Evolutionary conservation across 2,888 invertebrate species (phyloP), one percentile per base, ranked within the genome.

Genomic region (Drosophila tanythrix): DNA sequence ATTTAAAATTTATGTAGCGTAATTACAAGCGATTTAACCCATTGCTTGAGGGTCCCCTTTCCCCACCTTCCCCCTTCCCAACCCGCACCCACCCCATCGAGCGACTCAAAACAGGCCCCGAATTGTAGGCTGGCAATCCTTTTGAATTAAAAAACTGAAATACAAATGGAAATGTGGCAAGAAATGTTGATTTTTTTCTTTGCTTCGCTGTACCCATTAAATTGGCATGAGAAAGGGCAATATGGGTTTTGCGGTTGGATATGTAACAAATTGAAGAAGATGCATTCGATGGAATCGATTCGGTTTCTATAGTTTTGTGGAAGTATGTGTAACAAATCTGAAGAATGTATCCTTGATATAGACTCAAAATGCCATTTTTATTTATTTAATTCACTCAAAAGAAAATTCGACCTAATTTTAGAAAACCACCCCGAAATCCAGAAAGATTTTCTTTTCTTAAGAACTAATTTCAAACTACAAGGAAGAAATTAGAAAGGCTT

Each of bases 1-100:
- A 88, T 89, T 90, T 89, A 84, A 89, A 90, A 89, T 89, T 89
- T 89, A 89, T 89, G 88, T 89, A 79, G 90, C 89, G 88, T 89
- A 89, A 89, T 89, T 89, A 89, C 90, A 89, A 88, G 81, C 90
- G 90, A 89, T 90, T 90, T 90, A 90, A 77, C 79, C 87, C 90
- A 76, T 76, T 85, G 83, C 81, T 70, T 70, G 73, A 70, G 72
- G 75, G 69, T 21, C 38, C 33, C 57, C 66, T 40, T 35, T 29
- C 60, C 46, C 65, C 62, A 27, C 57, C 55, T 46, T 11, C 18
- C 27, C 4, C 10, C 2, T 13, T 7, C 0, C 33, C 33, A 10
- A 13, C 3, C 3, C 3, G 1, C 2, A 21, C 2, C 11, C 2
- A 21, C 2, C 8, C 53, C 61, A 48, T 46, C 56, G 33, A 69